These are phyloP conservation scores for Anoplolepis gracilipes DNA, from an alignment of 1,140 invertebrate genomes.

Conservation along the genomic window DNA sequence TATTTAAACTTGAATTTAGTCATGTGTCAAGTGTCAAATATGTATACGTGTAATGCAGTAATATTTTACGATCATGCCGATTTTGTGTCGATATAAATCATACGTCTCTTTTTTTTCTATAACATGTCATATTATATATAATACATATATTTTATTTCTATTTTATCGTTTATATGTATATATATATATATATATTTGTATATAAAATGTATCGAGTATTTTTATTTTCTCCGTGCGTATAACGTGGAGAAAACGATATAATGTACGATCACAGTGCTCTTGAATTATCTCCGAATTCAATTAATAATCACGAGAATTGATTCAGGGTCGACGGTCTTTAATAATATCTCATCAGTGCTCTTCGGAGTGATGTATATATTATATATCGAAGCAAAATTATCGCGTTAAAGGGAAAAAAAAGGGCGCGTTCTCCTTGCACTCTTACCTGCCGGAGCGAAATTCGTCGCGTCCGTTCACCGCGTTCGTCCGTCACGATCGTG, in stretches of 20 bases:
- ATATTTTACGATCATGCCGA: background rate
- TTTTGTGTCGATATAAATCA: background rate
- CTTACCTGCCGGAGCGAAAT: conserved; percentile 21
- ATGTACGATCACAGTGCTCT: background rate
- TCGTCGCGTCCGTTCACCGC: conserved; percentile 4
- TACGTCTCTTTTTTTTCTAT: background rate
- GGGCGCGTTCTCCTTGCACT: too few species aligned
- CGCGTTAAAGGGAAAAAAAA: background rate
- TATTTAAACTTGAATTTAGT: background rate
- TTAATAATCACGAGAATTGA: background rate
- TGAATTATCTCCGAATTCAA: background rate
- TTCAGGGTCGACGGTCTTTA: background rate
- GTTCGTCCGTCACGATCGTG: background rate
- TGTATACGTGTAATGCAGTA: too few species aligned
- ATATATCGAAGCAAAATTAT: background rate
- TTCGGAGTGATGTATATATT: background rate
- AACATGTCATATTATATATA: background rate
- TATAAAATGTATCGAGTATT: background rate
- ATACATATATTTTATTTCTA: too few species aligned
- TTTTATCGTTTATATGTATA: too few species aligned
- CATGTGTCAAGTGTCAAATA: too few species aligned
- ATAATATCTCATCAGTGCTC: background rate
- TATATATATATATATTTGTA: background rate
- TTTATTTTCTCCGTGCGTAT: too few species aligned
- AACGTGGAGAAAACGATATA: background rate